A percentile compares a stretch with the other conserved stretches of the same genome.
phyloP scores from a whole-genome alignment of 1,140 invertebrate species.

The Onthophagus taurus region DNA sequence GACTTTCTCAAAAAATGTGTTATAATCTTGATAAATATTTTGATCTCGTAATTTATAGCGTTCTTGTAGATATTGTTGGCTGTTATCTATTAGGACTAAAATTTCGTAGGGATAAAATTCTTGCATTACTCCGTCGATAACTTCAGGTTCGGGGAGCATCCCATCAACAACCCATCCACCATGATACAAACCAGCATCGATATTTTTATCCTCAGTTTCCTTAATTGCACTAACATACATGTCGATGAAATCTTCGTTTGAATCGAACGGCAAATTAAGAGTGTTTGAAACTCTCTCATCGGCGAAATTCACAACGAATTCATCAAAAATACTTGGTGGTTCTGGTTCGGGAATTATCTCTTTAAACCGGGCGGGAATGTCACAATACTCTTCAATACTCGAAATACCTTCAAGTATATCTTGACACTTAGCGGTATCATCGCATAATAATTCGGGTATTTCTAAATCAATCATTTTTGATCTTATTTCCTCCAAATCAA shows the following conservation, averaged over 20 bases:
- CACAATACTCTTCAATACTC: slow-evolving; percentile 13
- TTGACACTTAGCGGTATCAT: slow-evolving; percentile 13
- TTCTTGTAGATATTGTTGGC: slow-evolving; percentile 35
- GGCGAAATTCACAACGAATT: slow-evolving; percentile 25
- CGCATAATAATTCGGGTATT: slow-evolving; percentile 14
- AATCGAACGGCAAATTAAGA: too few relatives aligned
- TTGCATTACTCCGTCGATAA: slow-evolving; percentile 37
- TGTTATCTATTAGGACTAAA: slow-evolving; percentile 42
- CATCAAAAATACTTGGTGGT: slow-evolving; percentile 24
- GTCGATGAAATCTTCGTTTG: slow-evolving; percentile 20
- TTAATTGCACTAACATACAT: slow-evolving; percentile 37
- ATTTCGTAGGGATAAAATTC: slow-evolving; percentile 44
- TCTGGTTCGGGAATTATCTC: slow-evolving; percentile 10
- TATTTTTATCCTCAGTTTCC: slow-evolving; percentile 32
- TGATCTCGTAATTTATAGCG: slow-evolving; percentile 14
- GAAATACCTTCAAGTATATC: slow-evolving; percentile 18
- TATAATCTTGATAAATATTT: slow-evolving; percentile 20
- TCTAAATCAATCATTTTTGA: slow-evolving; percentile 15
- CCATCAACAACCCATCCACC: slow-evolving; percentile 49
- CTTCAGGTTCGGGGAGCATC: slow-evolving; percentile 40
- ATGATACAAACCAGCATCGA: slow-evolving; percentile 21
- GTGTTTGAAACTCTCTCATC: slow-evolving; percentile 36
- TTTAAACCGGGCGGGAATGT: slow-evolving; percentile 24
- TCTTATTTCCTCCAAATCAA: slow-evolving; percentile 1
- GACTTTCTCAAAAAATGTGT: slow-evolving; percentile 24